These are phyloP conservation scores for Platyscapa corneri DNA, from an alignment of 1,140 invertebrate species.

Conservation along the genomic window DNA sequence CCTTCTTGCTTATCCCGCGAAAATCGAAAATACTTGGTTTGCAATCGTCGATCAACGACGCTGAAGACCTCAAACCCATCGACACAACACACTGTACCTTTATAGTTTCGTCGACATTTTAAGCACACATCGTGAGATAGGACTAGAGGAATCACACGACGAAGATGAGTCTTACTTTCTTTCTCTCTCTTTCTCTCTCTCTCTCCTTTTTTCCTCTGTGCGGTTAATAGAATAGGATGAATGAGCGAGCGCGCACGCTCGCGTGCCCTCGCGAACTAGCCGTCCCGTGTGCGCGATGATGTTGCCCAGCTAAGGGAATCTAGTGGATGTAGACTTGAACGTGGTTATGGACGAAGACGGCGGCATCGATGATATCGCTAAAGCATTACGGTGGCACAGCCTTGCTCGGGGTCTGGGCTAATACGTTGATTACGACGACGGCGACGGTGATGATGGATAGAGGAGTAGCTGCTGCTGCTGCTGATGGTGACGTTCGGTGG, in stretches of 20 bases:
- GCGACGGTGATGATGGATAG: neutral
- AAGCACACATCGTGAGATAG: neutral
- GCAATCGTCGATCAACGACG: neutral
- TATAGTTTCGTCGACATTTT: slow-evolving; percentile 25
- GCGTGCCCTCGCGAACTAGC: neutral
- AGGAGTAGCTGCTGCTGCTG: slow-evolving; percentile 9
- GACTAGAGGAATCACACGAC: slow-evolving; percentile 19
- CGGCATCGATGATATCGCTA: slow-evolving; percentile 16
- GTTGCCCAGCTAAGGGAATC: neutral
- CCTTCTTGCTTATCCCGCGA: neutral
- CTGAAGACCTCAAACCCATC: neutral
- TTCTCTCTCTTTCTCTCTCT: slow-evolving; percentile 17
- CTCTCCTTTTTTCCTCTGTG: neutral
- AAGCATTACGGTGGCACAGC: neutral
- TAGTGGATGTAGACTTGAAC: neutral
- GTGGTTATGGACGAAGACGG: neutral
- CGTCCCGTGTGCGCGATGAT: neutral
- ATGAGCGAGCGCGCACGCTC: neutral
- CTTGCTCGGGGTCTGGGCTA: neutral
- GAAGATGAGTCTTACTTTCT: slow-evolving; percentile 22
- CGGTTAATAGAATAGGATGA: neutral
- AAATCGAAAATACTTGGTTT: slow-evolving; percentile 33
- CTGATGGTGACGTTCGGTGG: neutral
- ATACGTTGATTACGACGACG: neutral
- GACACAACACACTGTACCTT: slow-evolving; percentile 6